Evolutionary conservation across 2,113 vertebrate genomes (phyloP).

Genomic region (Chloroceryle aenea): DNA sequence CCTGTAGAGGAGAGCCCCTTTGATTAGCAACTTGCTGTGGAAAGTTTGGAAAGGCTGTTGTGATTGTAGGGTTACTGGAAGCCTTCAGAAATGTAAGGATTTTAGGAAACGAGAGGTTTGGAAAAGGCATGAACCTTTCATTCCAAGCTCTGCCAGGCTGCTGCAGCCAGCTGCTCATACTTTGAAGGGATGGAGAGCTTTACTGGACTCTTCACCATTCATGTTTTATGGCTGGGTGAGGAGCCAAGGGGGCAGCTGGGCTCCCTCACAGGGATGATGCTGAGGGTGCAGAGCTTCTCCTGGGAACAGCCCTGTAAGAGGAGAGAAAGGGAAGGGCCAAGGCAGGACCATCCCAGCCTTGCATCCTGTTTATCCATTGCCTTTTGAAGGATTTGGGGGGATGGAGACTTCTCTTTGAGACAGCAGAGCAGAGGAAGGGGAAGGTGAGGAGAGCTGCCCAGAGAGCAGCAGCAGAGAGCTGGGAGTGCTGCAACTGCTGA

Average conservation of each 20-base stretch:
- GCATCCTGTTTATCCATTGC: background rate
- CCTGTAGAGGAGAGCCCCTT: rapidly evolving
- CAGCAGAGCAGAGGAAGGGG: background rate
- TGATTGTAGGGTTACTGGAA: background rate
- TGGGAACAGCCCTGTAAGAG: rapidly evolving
- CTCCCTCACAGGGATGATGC: rapidly evolving
- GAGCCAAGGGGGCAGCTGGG: background rate
- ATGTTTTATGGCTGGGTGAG: background rate
- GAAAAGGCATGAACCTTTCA: background rate
- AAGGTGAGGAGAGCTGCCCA: background rate
- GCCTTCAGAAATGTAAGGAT: background rate
- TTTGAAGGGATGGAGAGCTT: background rate
- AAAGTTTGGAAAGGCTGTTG: rapidly evolving
- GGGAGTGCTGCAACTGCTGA: constrained; percentile 10
- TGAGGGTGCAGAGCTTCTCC: background rate
- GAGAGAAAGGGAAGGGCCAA: background rate
- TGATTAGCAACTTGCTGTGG: background rate
- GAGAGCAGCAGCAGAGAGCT: background rate
- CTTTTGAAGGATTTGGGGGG: background rate
- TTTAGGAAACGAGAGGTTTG: background rate
- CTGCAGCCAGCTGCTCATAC: background rate
- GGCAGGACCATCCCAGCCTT: background rate
- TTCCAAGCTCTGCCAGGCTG: background rate
- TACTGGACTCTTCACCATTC: background rate
- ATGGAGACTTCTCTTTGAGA: background rate